Conservation (phyloP, 2,888 invertebrate genomes). For the Caenorhabditis sp. region DNA sequence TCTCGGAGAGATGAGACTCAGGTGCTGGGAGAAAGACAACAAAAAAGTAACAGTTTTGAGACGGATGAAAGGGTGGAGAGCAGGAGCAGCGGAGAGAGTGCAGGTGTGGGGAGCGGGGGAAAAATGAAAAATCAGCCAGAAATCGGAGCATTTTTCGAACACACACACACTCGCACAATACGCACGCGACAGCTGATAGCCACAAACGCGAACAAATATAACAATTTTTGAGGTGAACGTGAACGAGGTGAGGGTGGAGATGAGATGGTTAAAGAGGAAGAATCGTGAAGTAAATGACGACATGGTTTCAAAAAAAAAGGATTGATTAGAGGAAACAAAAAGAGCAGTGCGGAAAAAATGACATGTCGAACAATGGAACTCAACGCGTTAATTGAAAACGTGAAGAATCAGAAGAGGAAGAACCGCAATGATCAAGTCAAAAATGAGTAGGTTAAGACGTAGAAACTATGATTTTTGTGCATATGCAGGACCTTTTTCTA, state of each 20-base stretch:
- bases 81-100: conserved; percentile 17
- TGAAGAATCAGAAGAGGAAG: conserved; percentile 1
- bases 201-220: conserved; percentile 63
- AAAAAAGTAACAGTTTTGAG: conserved; percentile 39
- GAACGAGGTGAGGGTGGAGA: no score
- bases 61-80: not conserved
- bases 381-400: conserved; percentile 55
- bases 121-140: conserved; percentile 54
- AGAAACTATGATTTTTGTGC: not conserved
- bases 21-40: conserved; percentile 19
- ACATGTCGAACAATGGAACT: conserved; percentile 38
- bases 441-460: no score
- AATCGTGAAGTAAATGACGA: no score
- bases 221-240: conserved; percentile 28
- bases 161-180: conserved; percentile 53
- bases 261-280: no score
- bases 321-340: no score
- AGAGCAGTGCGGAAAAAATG: conserved; percentile 32
- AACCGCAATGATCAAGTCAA: no score
- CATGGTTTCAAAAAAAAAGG: no score
- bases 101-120: conserved; percentile 10
- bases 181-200: conserved; percentile 66
- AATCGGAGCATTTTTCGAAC: conserved; percentile 52
- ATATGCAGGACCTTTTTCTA: conserved; percentile 17
- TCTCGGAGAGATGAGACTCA: conserved; percentile 1